phyloP scores from a whole-genome alignment of 2,113 vertebrate genomes.

The Dolichallabes microphthalmus region DNA sequence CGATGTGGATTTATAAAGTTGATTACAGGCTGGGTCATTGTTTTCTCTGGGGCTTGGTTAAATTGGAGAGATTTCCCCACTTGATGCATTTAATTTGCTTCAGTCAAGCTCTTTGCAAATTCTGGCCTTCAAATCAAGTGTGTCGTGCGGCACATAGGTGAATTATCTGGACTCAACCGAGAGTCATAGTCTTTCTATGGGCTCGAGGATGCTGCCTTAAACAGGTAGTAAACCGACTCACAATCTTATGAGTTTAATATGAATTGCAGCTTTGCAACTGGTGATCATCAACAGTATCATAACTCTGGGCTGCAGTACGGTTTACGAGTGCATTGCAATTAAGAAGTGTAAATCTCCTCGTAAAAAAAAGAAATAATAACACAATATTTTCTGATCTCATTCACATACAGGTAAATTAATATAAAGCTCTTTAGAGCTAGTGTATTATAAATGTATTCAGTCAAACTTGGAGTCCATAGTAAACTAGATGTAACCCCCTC shows the following conservation, averaged over 20 bases:
- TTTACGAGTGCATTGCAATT: constrained; percentile 13
- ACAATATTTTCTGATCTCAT: background rate
- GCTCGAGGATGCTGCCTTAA: constrained; percentile 9
- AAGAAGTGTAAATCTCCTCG: constrained; percentile 13
- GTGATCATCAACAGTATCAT: constrained; percentile 9
- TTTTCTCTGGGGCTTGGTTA: constrained; percentile 58
- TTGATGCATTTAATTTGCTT: constrained; percentile 51
- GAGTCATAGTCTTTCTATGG: background rate
- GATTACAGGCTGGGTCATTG: constrained; percentile 62
- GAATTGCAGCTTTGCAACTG: constrained; percentile 1
- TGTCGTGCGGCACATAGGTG: constrained; percentile 30
- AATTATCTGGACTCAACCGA: constrained; percentile 39
- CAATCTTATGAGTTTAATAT: background rate
- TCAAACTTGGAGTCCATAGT: constrained; percentile 59
- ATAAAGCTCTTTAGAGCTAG: constrained; percentile 68
- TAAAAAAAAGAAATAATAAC: constrained; percentile 3
- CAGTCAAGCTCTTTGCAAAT: constrained; percentile 33
- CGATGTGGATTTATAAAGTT: constrained; percentile 62
- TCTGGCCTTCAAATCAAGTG: constrained; percentile 38
- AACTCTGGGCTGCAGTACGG: background rate
- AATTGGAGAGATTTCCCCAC: constrained; percentile 36
- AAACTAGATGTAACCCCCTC: constrained; percentile 67
- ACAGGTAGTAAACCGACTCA: background rate
- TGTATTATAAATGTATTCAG: constrained; percentile 61
- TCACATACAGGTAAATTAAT: background rate